A percentile compares a stretch with the other conserved stretches of the same genome.
phyloP scores from a whole-genome alignment of 2,797 vertebrate species.

The Tauraco hartlaubi region DNA sequence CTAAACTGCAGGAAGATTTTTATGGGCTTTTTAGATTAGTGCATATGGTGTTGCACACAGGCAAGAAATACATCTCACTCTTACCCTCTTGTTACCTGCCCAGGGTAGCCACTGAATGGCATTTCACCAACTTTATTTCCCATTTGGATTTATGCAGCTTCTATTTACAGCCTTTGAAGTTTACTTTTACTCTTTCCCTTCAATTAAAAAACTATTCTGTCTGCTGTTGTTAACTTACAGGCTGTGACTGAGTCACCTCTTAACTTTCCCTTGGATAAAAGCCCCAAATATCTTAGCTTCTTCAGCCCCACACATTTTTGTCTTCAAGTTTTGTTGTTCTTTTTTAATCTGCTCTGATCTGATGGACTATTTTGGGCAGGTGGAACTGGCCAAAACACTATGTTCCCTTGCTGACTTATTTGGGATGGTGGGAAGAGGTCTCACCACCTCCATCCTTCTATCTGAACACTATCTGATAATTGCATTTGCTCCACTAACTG shows the following conservation, averaged over 20 bases:
- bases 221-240: background rate
- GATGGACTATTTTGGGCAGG: background rate
- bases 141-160: background rate
- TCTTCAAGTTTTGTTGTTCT: background rate
- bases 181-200: background rate
- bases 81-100: background rate
- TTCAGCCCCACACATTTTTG: background rate
- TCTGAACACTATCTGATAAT: background rate
- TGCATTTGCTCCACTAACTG: background rate
- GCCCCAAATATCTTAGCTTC: background rate
- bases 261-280: background rate
- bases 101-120: background rate
- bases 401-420: background rate
- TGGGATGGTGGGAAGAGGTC: background rate
- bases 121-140: background rate
- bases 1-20: constrained; percentile 17
- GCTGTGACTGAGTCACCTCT: background rate
- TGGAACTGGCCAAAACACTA: fast-evolving
- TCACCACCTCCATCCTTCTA: background rate
- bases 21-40: constrained; percentile 17
- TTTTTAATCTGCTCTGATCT: background rate
- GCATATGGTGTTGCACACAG: background rate
- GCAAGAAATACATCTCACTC: background rate
- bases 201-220: background rate
- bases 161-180: background rate